phyloP scores from a whole-genome alignment of 2,888 invertebrate species.

The Clivina fossor region DNA sequence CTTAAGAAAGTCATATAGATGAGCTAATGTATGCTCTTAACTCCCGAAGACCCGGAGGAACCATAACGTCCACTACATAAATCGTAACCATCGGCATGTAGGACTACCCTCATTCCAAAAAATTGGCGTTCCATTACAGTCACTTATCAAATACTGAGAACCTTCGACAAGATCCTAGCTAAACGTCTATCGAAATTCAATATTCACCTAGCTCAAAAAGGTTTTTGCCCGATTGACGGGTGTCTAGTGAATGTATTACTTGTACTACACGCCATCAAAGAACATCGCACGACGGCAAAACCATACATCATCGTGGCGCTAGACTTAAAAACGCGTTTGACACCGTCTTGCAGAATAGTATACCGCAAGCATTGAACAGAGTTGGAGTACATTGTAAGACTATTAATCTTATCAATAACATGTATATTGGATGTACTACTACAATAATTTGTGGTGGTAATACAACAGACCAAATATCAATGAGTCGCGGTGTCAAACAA shows the following conservation, averaged over 20 bases:
- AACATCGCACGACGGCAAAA: background rate
- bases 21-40: too few relatives aligned
- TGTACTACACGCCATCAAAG: constrained; percentile 4
- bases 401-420: background rate
- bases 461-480: background rate
- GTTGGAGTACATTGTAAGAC: background rate
- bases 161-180: background rate
- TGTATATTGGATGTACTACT: background rate
- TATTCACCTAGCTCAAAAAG: constrained; percentile 4
- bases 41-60: too few relatives aligned
- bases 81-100: too few relatives aligned
- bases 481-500: constrained; percentile 12
- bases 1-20: too few relatives aligned
- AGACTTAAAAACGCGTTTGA: constrained; percentile 6
- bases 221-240: constrained; percentile 3
- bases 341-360: background rate
- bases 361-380: background rate
- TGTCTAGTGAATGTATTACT: constrained; percentile 5
- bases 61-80: too few relatives aligned
- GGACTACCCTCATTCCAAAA: too few relatives aligned
- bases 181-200: background rate
- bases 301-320: constrained; percentile 3
- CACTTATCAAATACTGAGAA: too few relatives aligned
- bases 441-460: background rate
- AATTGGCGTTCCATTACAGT: too few relatives aligned